Conservation (phyloP, 1,140 invertebrate species). For the Luehdorfia chinensis region DNA sequence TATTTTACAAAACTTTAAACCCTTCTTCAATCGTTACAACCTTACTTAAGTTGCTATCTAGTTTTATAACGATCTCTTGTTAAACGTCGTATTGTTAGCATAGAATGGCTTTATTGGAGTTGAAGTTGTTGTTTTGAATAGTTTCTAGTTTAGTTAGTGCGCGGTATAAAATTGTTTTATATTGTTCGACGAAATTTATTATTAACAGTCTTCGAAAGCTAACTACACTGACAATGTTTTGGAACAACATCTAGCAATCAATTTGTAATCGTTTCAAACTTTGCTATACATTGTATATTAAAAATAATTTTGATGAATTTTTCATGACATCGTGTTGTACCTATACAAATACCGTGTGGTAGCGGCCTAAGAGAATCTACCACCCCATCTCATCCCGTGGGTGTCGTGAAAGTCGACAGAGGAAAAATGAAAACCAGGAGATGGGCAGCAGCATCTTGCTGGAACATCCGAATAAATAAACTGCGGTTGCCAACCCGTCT, state of each 20-base stretch:
- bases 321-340: no score
- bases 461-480: no score
- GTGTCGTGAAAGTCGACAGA: no score
- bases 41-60: neutral
- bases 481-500: no score
- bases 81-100: constrained; percentile 10
- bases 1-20: constrained; percentile 9
- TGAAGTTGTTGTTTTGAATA: constrained; percentile 10
- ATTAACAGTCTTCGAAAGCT: neutral
- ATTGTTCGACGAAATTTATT: constrained; percentile 11
- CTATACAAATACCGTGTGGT: no score
- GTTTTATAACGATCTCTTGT: constrained; percentile 14
- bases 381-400: no score
- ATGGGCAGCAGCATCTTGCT: no score
- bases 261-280: neutral
- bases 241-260: neutral
- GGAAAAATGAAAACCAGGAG: no score
- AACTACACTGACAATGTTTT: neutral
- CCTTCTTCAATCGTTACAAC: neutral
- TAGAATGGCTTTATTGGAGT: constrained; percentile 14
- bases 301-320: no score
- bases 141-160: constrained; percentile 11
- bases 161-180: constrained; percentile 6
- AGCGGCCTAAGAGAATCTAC: no score
- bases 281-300: neutral